phyloP scores from a whole-genome alignment of 2,113 vertebrate species.

The Myocastor coypus region DNA sequence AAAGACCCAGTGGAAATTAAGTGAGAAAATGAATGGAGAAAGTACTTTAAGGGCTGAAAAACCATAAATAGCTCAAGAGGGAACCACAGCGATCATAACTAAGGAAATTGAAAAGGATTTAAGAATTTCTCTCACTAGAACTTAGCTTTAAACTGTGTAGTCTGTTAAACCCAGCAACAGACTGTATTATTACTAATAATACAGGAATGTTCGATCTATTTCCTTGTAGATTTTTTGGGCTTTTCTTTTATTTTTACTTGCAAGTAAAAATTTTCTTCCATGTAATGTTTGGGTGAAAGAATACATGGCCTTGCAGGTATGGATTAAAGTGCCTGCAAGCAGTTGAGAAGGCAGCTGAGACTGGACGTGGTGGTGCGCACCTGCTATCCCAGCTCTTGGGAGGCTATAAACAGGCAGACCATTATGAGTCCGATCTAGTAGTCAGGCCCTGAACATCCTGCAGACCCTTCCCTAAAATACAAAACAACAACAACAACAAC shows the following conservation, averaged over 20 bases:
- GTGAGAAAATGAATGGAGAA: constrained; percentile 46
- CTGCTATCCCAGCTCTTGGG: too few relatives aligned
- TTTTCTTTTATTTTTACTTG: constrained; percentile 65
- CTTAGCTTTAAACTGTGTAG: constrained; percentile 55
- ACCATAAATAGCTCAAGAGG: constrained; percentile 63
- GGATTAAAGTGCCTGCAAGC: too few relatives aligned
- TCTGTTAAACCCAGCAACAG: constrained; percentile 61
- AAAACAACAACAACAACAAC: too few relatives aligned
- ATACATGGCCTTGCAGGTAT: too few relatives aligned
- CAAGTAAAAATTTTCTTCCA: constrained; percentile 48
- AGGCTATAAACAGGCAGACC: too few relatives aligned
- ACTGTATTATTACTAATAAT: constrained; percentile 58
- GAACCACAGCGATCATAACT: constrained; percentile 55
- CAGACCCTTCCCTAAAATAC: too few relatives aligned
- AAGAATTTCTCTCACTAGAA: constrained; percentile 52
- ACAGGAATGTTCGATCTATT: constrained; percentile 64
- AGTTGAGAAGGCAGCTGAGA: too few relatives aligned
- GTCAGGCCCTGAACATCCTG: too few relatives aligned
- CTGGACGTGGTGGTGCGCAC: too few relatives aligned
- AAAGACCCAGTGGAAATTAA: constrained; percentile 34
- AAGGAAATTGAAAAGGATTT: constrained; percentile 59
- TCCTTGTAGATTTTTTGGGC: constrained; percentile 42
- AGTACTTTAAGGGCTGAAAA: constrained; percentile 20
- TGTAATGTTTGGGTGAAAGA: constrained; percentile 44
- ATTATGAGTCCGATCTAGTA: too few relatives aligned